A percentile compares a stretch with the other conserved stretches of the same genome.
Evolutionary conservation across 2,797 vertebrate species (phyloP).

Genomic region (Chelon labrosus): DNA sequence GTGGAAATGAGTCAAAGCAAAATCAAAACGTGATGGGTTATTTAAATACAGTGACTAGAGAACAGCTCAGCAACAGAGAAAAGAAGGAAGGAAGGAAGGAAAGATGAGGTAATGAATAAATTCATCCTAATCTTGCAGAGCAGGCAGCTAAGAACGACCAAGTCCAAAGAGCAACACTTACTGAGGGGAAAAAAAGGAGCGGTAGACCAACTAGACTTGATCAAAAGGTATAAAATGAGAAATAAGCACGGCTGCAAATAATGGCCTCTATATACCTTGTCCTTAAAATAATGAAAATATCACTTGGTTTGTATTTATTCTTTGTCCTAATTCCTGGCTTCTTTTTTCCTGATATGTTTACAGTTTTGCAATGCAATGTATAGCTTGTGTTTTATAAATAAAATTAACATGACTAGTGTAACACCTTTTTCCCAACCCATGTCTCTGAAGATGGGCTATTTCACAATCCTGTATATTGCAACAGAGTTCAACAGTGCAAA

Average conservation of each 20-base stretch:
- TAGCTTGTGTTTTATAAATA: no score
- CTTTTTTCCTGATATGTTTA: no score
- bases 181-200: constrained; percentile 45
- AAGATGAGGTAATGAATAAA: constrained; percentile 14
- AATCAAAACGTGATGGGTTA: constrained; percentile 37
- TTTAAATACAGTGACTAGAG: constrained; percentile 73
- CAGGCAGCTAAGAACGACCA: constrained; percentile 84
- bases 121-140: constrained; percentile 43
- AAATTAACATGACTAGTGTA: no score
- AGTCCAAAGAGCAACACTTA: constrained; percentile 32
- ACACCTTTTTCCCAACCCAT: no score
- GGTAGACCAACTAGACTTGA: constrained; percentile 40
- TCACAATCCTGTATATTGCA: no score
- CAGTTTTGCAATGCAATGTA: no score
- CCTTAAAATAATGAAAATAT: no score
- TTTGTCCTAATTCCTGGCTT: no score
- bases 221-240: constrained; percentile 16
- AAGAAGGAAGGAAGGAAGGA: constrained; percentile 21
- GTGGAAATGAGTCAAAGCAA: constrained; percentile 55
- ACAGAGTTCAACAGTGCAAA: no score
- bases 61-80: constrained; percentile 71
- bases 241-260: constrained; percentile 48
- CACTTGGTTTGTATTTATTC: no score
- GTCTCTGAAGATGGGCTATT: no score
- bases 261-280: not conserved